Conservation (phyloP, 2,113 vertebrate genomes). For the Anseranas semipalmata region DNA sequence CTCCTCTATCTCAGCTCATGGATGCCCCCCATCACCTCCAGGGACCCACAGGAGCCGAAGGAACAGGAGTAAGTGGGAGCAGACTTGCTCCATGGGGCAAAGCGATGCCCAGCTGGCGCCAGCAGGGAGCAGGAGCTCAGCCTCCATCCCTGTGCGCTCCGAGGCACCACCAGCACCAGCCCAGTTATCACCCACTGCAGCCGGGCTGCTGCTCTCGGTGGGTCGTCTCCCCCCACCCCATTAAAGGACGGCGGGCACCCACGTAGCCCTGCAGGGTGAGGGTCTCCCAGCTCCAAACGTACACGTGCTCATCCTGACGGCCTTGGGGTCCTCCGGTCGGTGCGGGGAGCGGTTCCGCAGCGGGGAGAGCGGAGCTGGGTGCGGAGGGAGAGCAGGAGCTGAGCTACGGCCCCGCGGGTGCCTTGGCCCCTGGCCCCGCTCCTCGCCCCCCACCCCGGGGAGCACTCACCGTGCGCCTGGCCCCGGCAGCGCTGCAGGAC, state of each 20-base stretch:
- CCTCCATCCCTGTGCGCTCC: not conserved
- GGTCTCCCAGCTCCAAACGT: not conserved
- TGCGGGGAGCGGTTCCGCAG: slow-evolving; percentile 87
- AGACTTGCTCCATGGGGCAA: not conserved
- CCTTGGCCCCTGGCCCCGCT: rapidly evolving
- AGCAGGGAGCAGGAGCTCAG: not conserved
- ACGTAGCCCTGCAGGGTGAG: not conserved
- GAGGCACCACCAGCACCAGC: too few species aligned
- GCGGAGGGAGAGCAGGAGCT: not conserved
- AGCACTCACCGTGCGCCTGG: slow-evolving; percentile 80
- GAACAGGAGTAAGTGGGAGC: not conserved
- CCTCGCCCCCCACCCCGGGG: rapidly evolving
- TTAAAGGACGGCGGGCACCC: rapidly evolving
- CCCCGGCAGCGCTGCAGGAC: slow-evolving; percentile 86
- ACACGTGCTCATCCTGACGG: slow-evolving; percentile 86
- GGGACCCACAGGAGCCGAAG: not conserved
- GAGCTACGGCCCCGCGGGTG: not conserved
- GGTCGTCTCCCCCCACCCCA: not conserved
- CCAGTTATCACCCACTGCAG: not conserved
- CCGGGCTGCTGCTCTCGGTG: rapidly evolving
- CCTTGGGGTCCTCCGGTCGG: slow-evolving; percentile 85
- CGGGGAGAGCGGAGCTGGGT: slow-evolving; percentile 87
- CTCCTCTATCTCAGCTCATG: rapidly evolving
- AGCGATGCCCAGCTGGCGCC: not conserved
- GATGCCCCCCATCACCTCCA: not conserved